Conservation (phyloP, 1,140 invertebrate species). For the Neocloeon triangulifer region DNA sequence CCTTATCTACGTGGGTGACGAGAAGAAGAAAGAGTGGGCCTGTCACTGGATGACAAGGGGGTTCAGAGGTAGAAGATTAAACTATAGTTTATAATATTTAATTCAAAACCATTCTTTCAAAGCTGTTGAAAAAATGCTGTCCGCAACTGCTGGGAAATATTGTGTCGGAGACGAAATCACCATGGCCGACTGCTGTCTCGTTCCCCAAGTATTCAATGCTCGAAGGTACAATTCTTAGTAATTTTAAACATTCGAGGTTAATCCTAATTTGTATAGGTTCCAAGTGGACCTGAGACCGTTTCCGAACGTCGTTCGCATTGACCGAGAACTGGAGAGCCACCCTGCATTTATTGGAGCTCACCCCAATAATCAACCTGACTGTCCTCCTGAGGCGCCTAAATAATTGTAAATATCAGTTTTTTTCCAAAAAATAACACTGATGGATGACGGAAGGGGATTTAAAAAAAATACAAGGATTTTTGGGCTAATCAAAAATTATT, state of each 20-base stretch:
- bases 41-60: slow-evolving; percentile 79
- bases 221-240: slow-evolving; percentile 30
- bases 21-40: slow-evolving; percentile 77
- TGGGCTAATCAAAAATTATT: too few species aligned
- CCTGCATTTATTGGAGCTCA: slow-evolving; percentile 72
- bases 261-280: slow-evolving; percentile 38
- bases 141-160: slow-evolving; percentile 70
- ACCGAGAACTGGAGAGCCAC: slow-evolving; percentile 63
- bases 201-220: slow-evolving; percentile 84
- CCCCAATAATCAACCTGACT: slow-evolving; percentile 76
- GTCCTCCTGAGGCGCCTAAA: slow-evolving; percentile 65
- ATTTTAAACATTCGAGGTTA: not conserved
- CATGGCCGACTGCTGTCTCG: slow-evolving; percentile 82
- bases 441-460: too few species aligned
- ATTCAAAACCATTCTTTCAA: not conserved
- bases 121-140: slow-evolving; percentile 72
- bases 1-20: slow-evolving; percentile 60
- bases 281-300: slow-evolving; percentile 74
- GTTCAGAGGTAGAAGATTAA: slow-evolving; percentile 46
- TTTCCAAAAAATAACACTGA: too few species aligned
- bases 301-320: slow-evolving; percentile 69
- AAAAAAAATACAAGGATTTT: too few species aligned
- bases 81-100: slow-evolving; percentile 3
- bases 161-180: slow-evolving; percentile 86
- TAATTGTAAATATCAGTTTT: too few species aligned